Base-by-base conservation (phyloP, 1,140 invertebrate genomes). In the Drosophila pallidifrons region DNA sequence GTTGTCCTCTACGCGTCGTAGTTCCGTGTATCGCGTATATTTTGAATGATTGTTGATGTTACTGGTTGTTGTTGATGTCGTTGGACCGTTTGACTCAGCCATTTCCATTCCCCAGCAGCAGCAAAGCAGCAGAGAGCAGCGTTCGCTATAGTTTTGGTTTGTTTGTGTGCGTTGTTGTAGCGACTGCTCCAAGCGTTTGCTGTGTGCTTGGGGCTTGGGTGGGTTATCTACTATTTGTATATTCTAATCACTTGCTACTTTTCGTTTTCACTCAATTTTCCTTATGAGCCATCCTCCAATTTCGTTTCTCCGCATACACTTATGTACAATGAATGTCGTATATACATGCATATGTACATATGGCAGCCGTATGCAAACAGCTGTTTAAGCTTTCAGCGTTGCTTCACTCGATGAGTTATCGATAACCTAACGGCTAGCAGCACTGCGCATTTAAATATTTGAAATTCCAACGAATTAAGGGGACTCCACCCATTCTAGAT, bases 1-100 rank as follows among this genome's bases (percentile, higher is more conserved):
- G 13, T 91, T 93, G 5, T 94, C 92, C 30, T 93, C 93, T 20
- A 96, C 86, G 82, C 95, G 95, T 43, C 95, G 92, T 47, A 96
- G 88, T 93, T 96, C 95, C 4, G 93, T 94, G 51, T 93, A 75
- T 63, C 88, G 85, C 51, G 68, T 81, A 52, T 88, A 88, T 68
- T 88, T 88, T 8, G 78, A 77, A 70, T 66, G 47, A 25, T 7
- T 16, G 35, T 35, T 54, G 49, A 38, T 30, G 55, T 25, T 25
- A 25, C 3, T 25, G 20, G 20, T 25, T 25, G 20, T 25, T 25
- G 20, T 25, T 25, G 20, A 25, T 25, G 20, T 25, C 20, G 20
- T 25, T 25, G 16, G 30, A 65, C 86, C 85, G 66, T 88, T 87
- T 16, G 75, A 65, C 61, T 74, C 77, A 32, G 82, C 68, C 76